Conservation (phyloP, 2,797 vertebrate genomes). For the Gymnopithys bicolor region DNA sequence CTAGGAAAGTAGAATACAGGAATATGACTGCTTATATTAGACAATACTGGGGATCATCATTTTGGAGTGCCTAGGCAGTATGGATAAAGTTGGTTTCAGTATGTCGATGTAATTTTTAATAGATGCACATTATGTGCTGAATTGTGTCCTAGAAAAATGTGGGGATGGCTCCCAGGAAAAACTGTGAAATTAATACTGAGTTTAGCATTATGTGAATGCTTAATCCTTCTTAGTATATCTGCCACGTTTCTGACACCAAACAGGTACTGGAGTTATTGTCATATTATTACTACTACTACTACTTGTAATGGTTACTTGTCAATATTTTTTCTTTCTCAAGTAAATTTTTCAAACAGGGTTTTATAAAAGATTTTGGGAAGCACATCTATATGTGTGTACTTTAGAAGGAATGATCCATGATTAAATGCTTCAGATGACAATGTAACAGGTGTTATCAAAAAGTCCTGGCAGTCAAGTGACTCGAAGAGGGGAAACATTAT, state of each 20-base stretch:
- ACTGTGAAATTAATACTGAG: neutral
- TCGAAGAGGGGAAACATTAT: neutral
- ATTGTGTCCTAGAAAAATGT: neutral
- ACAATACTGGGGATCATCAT: accelerated
- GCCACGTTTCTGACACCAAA: neutral
- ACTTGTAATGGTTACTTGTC: neutral
- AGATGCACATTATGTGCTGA: neutral
- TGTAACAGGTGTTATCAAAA: neutral
- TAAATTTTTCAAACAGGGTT: neutral
- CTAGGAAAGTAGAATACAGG: neutral
- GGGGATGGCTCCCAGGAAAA: neutral
- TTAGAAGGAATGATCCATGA: neutral
- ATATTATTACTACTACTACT: neutral
- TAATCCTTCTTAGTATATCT: neutral
- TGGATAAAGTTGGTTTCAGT: neutral
- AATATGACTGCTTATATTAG: neutral
- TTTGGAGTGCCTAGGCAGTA: neutral
- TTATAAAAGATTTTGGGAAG: neutral
- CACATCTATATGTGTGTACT: neutral
- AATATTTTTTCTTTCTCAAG: neutral
- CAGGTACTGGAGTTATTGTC: neutral
- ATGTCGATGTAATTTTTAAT: neutral
- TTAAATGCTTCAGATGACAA: neutral
- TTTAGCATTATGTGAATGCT: neutral
- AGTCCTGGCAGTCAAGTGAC: accelerated